A percentile compares a stretch with the other conserved stretches of the same genome.
Conservation (phyloP, 2,797 vertebrate genomes). For the Syngnathus rostellatus region DNA sequence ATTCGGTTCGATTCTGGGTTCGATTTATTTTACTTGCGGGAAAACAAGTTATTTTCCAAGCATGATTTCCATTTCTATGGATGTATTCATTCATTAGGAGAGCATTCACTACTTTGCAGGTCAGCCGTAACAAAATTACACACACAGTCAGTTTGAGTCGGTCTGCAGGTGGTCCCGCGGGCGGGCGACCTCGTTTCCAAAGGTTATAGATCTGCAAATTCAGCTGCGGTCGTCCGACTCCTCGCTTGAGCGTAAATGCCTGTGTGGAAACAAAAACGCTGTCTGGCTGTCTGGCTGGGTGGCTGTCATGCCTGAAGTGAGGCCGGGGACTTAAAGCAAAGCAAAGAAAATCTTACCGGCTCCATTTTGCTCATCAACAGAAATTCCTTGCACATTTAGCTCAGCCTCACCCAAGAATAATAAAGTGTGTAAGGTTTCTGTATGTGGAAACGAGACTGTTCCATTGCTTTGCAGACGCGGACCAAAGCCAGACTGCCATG, state of each 20-base stretch:
- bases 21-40: no score
- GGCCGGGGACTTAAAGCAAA: constrained; percentile 36
- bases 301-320: constrained; percentile 41
- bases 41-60: not conserved
- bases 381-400: constrained; percentile 52
- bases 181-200: constrained; percentile 29
- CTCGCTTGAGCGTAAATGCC: constrained; percentile 35
- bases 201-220: constrained; percentile 54
- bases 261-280: constrained; percentile 60
- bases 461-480: constrained; percentile 41
- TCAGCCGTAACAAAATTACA: constrained; percentile 34
- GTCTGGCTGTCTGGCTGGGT: no score
- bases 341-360: constrained; percentile 33
- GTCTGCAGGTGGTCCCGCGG: constrained; percentile 39
- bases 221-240: constrained; percentile 38
- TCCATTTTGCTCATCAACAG: constrained; percentile 55
- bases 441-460: constrained; percentile 44
- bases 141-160: constrained; percentile 16
- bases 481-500: constrained; percentile 37
- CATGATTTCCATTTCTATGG: constrained; percentile 4
- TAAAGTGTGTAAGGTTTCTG: constrained; percentile 54
- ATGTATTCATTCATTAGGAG: constrained; percentile 13
- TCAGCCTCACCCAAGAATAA: constrained; percentile 56
- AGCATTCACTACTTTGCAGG: constrained; percentile 18
- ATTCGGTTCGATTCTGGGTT: no score